These are phyloP conservation scores for Colinus virginianus DNA, from an alignment of 2,113 vertebrate genomes.

Conservation along the genomic window DNA sequence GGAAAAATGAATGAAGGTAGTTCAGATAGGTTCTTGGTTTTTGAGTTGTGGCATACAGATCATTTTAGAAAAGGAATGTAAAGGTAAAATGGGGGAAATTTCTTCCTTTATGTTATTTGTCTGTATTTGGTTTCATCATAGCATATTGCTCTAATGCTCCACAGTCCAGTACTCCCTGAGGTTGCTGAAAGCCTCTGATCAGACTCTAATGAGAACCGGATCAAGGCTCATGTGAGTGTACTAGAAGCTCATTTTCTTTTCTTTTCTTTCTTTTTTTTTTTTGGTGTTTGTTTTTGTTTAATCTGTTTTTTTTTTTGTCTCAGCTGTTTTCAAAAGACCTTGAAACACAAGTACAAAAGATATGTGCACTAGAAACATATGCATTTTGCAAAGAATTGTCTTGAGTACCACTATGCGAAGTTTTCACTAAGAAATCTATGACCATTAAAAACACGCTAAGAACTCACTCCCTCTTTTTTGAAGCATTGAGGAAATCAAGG, in stretches of 20 bases:
- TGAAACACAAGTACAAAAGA: not conserved
- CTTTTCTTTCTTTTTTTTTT: not conserved
- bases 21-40: not conserved
- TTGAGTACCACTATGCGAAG: not conserved
- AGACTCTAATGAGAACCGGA: not conserved
- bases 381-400: not conserved
- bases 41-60: not conserved
- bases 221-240: not conserved
- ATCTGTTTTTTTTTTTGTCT: not conserved
- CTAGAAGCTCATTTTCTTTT: not conserved
- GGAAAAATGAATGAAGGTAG: not conserved
- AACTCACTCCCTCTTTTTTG: not conserved
- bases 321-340: not conserved
- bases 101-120: conserved; percentile 8
- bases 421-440: conserved; percentile 12
- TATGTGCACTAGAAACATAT: not conserved
- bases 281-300: no score
- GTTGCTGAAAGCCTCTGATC: not conserved
- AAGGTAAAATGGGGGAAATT: not conserved
- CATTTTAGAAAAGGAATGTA: not conserved
- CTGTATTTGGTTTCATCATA: not conserved
- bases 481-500: not conserved
- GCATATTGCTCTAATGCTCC: not conserved
- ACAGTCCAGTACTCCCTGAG: not conserved
- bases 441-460: not conserved